Percentiles rank a stretch among this genome's conserved stretches.
Conservation (phyloP, 2,113 vertebrate genomes). For the Seriola aureovittata region DNA sequence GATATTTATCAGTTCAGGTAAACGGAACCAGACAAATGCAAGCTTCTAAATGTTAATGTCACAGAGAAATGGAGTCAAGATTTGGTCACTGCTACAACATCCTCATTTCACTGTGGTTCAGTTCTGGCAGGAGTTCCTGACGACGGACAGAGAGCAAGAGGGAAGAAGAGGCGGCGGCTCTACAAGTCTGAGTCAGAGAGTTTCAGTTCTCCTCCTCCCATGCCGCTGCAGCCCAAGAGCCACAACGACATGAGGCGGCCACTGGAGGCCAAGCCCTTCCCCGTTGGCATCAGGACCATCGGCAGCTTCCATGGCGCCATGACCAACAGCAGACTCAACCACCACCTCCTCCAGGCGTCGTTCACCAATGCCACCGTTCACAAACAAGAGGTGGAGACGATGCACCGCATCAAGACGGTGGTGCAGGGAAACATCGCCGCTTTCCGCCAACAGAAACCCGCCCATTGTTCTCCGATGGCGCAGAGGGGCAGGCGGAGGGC, state of each 20-base stretch:
- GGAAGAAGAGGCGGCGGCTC: slow-evolving; percentile 81
- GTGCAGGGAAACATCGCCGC: slow-evolving; percentile 51
- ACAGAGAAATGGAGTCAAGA: background rate
- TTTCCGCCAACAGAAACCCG: slow-evolving; percentile 72
- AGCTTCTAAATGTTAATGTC: background rate
- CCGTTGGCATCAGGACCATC: slow-evolving; percentile 72
- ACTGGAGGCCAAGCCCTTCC: slow-evolving; percentile 73
- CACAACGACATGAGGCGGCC: slow-evolving; percentile 59
- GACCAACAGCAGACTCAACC: slow-evolving; percentile 71
- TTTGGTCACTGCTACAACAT: background rate
- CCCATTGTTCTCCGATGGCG: slow-evolving; percentile 17
- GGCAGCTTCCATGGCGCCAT: slow-evolving; percentile 78
- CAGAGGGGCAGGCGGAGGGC: slow-evolving; percentile 76
- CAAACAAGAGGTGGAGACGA: slow-evolving; percentile 57
- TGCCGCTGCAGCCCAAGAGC: slow-evolving; percentile 54
- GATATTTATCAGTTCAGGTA: background rate
- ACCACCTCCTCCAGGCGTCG: slow-evolving; percentile 56
- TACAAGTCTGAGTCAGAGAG: slow-evolving; percentile 84
- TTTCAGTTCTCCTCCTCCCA: slow-evolving; percentile 54
- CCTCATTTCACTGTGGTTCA: background rate
- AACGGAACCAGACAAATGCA: too few relatives aligned
- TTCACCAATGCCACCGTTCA: background rate
- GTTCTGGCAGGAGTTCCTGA: slow-evolving; percentile 45
- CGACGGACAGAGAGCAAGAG: slow-evolving; percentile 57
- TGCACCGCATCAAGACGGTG: slow-evolving; percentile 52